These are phyloP conservation scores for Balanococcus diminutus DNA, from an alignment of 2,888 invertebrate genomes.

Conservation along the genomic window DNA sequence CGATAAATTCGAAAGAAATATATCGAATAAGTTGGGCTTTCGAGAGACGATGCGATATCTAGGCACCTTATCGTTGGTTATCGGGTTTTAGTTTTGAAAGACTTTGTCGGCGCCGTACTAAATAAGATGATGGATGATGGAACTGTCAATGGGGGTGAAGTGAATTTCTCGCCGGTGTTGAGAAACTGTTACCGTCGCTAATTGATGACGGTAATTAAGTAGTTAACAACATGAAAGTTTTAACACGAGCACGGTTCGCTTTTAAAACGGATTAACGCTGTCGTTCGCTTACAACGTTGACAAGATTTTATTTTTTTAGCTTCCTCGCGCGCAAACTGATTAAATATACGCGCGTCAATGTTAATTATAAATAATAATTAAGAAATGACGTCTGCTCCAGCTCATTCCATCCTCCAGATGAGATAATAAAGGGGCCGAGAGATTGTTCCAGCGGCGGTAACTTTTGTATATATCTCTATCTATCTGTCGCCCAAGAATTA, in stretches of 20 bases:
- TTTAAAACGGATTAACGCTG: conserved; percentile 28
- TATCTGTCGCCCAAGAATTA: neutral
- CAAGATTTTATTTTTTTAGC: neutral
- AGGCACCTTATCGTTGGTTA: neutral
- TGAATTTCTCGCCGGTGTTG: neutral
- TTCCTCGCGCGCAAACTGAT: neutral
- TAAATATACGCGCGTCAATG: neutral
- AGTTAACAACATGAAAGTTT: conserved; percentile 34
- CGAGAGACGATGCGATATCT: too few species aligned
- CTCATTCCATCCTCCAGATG: too few species aligned
- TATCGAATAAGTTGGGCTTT: neutral
- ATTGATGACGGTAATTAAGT: conserved; percentile 37
- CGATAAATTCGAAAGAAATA: neutral
- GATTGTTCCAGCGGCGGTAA: neutral
- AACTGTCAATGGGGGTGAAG: conserved; percentile 28
- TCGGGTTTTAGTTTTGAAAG: neutral
- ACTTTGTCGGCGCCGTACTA: neutral
- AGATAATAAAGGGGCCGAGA: neutral
- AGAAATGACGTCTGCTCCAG: neutral
- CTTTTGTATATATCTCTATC: too few species aligned
- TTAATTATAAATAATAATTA: neutral
- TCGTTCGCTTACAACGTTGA: neutral
- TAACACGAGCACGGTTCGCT: conserved; percentile 4
- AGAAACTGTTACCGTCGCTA: conserved; percentile 29
- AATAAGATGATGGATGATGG: conserved; percentile 30